These are phyloP conservation scores for Dascillus cervinus DNA, from an alignment of 2,888 invertebrate species.

Conservation along the genomic window DNA sequence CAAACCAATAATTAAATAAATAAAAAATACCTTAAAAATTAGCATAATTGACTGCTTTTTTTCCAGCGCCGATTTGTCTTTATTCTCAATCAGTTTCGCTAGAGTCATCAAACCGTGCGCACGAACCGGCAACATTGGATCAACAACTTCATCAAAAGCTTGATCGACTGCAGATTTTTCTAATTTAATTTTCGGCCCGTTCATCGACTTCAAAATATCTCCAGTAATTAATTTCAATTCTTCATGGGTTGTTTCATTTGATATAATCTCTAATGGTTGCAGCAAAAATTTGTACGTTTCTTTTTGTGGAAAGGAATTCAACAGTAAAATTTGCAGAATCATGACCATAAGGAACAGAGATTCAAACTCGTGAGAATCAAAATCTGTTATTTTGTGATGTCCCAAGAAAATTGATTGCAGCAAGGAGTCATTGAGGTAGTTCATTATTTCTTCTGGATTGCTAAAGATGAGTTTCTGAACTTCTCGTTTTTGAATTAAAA, in stretches of 20 bases:
- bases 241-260: slow-evolving; percentile 22
- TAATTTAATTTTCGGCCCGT: slow-evolving; percentile 28
- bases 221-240: slow-evolving; percentile 28
- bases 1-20: slow-evolving; percentile 1
- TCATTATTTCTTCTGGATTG: no score
- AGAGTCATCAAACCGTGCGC: slow-evolving; percentile 73
- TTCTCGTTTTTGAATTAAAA: no score
- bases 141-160: slow-evolving; percentile 60
- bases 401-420: no score
- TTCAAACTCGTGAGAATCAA: slow-evolving; percentile 30
- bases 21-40: slow-evolving; percentile 57
- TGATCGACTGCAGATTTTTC: slow-evolving; percentile 48
- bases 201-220: slow-evolving; percentile 26
- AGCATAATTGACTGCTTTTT: slow-evolving; percentile 61
- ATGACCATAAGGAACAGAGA: slow-evolving; percentile 30
- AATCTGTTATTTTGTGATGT: slow-evolving; percentile 23
- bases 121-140: slow-evolving; percentile 67
- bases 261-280: slow-evolving; percentile 23
- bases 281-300: no score
- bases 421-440: no score
- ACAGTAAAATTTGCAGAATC: slow-evolving; percentile 29
- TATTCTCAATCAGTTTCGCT: slow-evolving; percentile 60
- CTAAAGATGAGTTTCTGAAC: no score
- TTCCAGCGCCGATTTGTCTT: slow-evolving; percentile 55
- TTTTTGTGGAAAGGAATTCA: no score